A percentile compares a stretch with the other conserved stretches of the same genome.
Conservation (phyloP, 2,113 vertebrate species). For the Parotia lawesii region DNA sequence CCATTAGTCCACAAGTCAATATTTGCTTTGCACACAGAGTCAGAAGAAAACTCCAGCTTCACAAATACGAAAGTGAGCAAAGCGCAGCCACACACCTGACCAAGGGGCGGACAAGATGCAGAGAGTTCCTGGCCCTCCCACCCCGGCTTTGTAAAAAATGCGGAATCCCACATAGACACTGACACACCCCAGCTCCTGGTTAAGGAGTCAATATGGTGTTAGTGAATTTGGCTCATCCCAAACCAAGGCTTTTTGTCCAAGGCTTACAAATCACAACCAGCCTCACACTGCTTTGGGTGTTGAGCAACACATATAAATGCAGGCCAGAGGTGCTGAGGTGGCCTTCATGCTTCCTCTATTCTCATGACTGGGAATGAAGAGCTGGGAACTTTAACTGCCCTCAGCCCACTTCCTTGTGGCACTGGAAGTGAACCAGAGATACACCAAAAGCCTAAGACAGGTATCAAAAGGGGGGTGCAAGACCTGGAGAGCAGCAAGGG, state of each 20-base stretch:
- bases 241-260: neutral
- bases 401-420: neutral
- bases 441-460: neutral
- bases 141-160: neutral
- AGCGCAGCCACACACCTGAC: neutral
- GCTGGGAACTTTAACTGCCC: neutral
- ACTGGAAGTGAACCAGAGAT: neutral
- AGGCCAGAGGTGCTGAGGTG: neutral
- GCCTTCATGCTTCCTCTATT: neutral
- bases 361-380: neutral
- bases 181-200: neutral
- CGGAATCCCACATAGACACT: rapidly evolving
- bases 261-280: neutral
- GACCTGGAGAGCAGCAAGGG: neutral
- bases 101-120: neutral
- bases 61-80: neutral
- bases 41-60: constrained; percentile 2
- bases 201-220: neutral
- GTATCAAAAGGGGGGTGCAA: rapidly evolving
- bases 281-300: neutral
- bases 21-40: constrained; percentile 45
- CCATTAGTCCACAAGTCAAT: constrained; percentile 53
- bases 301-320: neutral
- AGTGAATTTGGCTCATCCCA: neutral
- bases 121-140: neutral